Evolutionary conservation across 2,888 invertebrate genomes (phyloP).

Genomic region (Syritta pipiens): DNA sequence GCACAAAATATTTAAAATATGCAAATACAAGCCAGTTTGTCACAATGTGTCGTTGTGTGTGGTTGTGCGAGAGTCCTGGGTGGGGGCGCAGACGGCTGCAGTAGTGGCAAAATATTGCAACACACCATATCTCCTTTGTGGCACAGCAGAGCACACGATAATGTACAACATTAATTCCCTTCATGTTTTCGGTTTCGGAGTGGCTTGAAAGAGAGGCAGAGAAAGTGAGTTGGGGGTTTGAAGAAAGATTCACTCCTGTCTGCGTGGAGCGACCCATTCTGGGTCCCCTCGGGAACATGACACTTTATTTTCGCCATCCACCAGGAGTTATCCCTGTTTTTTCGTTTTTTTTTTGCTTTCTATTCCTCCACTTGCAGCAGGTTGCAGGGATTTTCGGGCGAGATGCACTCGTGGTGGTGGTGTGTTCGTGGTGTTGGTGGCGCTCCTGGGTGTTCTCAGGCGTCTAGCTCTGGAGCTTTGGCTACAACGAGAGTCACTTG

Average conservation of each 20-base stretch:
- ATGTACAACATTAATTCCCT: conserved; percentile 61
- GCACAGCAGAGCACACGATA: conserved; percentile 50
- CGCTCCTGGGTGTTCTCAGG: not conserved
- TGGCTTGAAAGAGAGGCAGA: too few relatives aligned
- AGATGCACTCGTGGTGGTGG: not conserved
- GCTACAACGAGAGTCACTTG: conserved; percentile 29
- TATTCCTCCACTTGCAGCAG: not conserved
- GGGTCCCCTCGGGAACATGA: conserved; percentile 25
- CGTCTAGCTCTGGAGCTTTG: not conserved
- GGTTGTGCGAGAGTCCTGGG: not conserved
- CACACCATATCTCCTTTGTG: conserved; percentile 56
- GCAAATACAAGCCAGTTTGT: conserved; percentile 61
- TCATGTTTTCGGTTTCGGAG: conserved; percentile 48
- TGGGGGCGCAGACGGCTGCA: not conserved
- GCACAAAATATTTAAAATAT: conserved; percentile 63
- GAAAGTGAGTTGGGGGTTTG: too few relatives aligned
- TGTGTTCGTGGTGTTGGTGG: not conserved
- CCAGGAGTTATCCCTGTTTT: conserved; percentile 19
- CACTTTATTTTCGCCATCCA: conserved; percentile 41
- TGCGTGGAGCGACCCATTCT: not conserved
- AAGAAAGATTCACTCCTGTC: too few relatives aligned
- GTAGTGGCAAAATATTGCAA: conserved; percentile 61
- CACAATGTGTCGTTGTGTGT: conserved; percentile 34
- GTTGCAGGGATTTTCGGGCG: conserved; percentile 14
- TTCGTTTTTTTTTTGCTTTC: not conserved